Evolutionary conservation across 35 echinoderm and acorn worm species (phyloP).

Genomic region (Apostichopus californicus): DNA sequence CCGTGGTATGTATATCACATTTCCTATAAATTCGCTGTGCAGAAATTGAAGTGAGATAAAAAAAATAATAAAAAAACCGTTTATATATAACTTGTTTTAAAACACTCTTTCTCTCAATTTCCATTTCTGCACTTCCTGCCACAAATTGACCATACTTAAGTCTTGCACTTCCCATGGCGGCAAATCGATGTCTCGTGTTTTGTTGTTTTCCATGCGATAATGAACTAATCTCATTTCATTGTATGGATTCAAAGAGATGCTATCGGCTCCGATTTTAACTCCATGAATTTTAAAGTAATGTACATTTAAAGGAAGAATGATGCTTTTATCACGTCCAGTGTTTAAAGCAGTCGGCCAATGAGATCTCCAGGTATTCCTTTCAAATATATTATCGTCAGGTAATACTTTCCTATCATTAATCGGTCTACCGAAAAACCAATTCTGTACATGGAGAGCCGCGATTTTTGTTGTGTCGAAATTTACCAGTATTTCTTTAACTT

Average conservation of each 20-base stretch:
- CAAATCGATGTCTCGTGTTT: constrained; percentile 34
- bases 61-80: too few relatives aligned
- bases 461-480: constrained; percentile 40
- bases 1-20: too few relatives aligned
- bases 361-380: constrained; percentile 48
- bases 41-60: too few relatives aligned
- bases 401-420: background rate
- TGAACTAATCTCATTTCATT: constrained; percentile 69
- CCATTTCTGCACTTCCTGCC: constrained; percentile 34
- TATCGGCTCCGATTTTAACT: constrained; percentile 59
- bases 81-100: background rate
- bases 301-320: constrained; percentile 59
- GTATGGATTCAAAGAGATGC: constrained; percentile 57
- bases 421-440: constrained; percentile 88
- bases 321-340: constrained; percentile 67
- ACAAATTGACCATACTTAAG: constrained; percentile 52
- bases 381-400: constrained; percentile 32
- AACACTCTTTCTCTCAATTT: constrained; percentile 13
- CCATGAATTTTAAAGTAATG: constrained; percentile 78
- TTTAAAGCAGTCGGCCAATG: constrained; percentile 54
- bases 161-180: constrained; percentile 41
- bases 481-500: constrained; percentile 63
- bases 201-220: constrained; percentile 62
- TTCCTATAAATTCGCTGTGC: too few relatives aligned
- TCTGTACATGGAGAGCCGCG: constrained; percentile 62